Base-by-base conservation (phyloP, 64 coral and sea anemone genomes). In the Stichodactyla helianthus region DNA sequence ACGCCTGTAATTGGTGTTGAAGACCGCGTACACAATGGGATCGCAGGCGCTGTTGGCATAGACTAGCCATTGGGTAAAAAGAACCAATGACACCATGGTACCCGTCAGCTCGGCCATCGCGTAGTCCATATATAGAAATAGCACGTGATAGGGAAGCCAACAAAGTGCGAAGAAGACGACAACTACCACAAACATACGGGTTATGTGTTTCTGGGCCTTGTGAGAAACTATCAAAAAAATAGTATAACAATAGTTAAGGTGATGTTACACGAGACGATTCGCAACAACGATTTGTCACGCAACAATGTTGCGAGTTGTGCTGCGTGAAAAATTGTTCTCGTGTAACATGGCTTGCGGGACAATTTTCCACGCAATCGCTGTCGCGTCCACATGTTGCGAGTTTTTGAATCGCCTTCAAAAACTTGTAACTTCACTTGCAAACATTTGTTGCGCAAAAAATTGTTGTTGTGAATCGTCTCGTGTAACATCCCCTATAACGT, bases 31-130 rank as follows among this genome's bases (percentile, higher is more conserved):
- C 12, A 94, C 67, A 22, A 87, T 53, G 26, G 93, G 93, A 71
- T 95, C 88, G 67, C 93, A 91, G 71, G 93, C 82, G 61, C 93
- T 95, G 71, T 88, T 91, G 16, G 86, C 89, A 53, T 85, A 95
- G 20, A 95, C 26, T 11, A 95, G 77, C 93, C 93, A 95, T 82
- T 95, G 93, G 51, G 87, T 79, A 17, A 91, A 88, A 11, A 95
- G 82, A 55, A 91, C 86, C 17, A 85, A 77, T 26, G 86, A 88
- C 2, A 91, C 25, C 23, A 95, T 51, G 17, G 54, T 74, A 86
- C 86, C 71, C 10, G 89, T 94, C 22, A 85, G 55, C 58, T 35
- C 8, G 15, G 68, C 55, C 56, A 64, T 44, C 16, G 27, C 79
- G 53, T 54, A 87, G 20, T 94, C 88, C 51, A 77, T 55, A 77